Evolutionary conservation across 2,888 invertebrate species (phyloP), one percentile per base, ranked within the genome.

Genomic region (Melinaea menophilus): DNA sequence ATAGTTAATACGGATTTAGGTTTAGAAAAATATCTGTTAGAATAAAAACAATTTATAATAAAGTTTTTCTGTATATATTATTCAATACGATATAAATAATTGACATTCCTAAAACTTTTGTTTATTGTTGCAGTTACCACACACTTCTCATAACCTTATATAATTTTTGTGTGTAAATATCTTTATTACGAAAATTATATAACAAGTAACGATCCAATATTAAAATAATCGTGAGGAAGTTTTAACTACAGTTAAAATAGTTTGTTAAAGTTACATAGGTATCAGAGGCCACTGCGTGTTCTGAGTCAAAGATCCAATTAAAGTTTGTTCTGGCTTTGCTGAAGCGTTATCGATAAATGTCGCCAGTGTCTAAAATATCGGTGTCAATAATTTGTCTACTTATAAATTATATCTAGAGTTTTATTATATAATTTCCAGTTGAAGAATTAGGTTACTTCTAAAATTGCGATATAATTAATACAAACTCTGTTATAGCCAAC

Each of bases 241-340:
- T 56, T 57, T 64, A 55, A 56, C 57, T 59, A 59, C 45, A 62
- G 56, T 62, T 59, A 67, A 62, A 61, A 58, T 63, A 63, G 56
- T 62, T 58, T 58, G 60, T 62, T 37, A 56, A 62, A 22, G 22
- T 22, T 22, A 22, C 22, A 22, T 22, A 22, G 22, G 22, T 22
- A 65, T 59, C 46, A 5, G 56, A 55, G 66, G 66, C 57, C 56
- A 60, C 54, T 37, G 56, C 56, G 55, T 60, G 62, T 56, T 56
- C 57, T 45, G 58, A 63, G 66, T 66, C 66, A 62, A 59, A 66
- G 62, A 68, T 65, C 65, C 68, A 70, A 70, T 70, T 70, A 65
- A 70, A 70, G 66, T 70, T 67, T 51, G 37, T 2, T 37, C 37
- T 37, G 3, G 3, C 37, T 37, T 37, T 7, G 37, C 37, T 7